Conservation (phyloP, 2,888 invertebrate species). For the Scotopteryx bipunctaria region DNA sequence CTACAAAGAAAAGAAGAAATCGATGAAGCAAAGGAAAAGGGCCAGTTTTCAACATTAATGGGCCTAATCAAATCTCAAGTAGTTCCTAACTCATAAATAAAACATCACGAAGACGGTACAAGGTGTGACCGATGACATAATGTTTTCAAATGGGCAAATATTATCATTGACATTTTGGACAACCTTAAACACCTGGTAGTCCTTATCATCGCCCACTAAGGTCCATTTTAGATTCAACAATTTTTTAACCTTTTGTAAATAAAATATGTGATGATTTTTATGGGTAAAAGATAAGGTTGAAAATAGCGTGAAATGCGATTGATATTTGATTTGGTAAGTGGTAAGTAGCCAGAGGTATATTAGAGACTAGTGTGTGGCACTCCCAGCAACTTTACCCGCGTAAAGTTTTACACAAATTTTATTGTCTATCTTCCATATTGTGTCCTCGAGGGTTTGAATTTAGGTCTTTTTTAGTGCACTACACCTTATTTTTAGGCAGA, state of each 20-base stretch:
- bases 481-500: too few relatives aligned
- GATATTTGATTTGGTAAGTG: conserved; percentile 3
- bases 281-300: conserved; percentile 11
- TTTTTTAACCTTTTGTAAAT: conserved; percentile 3
- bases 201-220: conserved; percentile 28
- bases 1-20: too few relatives aligned
- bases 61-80: conserved; percentile 16
- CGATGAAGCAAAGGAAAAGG: not conserved
- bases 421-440: too few relatives aligned
- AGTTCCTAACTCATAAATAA: conserved; percentile 34
- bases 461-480: too few relatives aligned
- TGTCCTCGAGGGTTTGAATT: too few relatives aligned
- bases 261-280: conserved; percentile 13
- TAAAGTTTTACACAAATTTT: too few relatives aligned
- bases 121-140: conserved; percentile 52
- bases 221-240: conserved; percentile 13
- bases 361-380: too few relatives aligned
- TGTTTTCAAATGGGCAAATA: conserved; percentile 34
- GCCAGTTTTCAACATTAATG: conserved; percentile 1
- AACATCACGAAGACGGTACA: conserved; percentile 34
- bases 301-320: conserved; percentile 14
- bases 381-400: too few relatives aligned
- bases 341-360: too few relatives aligned
- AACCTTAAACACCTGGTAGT: conserved; percentile 26
- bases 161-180: conserved; percentile 35